Evolutionary conservation across 2,888 invertebrate species (phyloP).

Genomic region (Exephanes ischioxanthus): DNA sequence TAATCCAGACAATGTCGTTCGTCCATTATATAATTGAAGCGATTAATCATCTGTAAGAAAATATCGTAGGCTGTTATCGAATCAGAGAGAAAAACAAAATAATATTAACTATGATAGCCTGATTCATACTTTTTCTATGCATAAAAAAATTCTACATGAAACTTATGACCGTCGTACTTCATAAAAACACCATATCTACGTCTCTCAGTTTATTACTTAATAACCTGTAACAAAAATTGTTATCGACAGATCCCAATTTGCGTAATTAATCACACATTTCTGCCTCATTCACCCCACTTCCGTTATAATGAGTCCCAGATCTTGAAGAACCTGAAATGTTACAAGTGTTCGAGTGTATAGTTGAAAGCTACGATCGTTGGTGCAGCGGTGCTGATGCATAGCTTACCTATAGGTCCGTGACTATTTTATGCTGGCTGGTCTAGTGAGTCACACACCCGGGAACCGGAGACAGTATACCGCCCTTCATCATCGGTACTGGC

Average conservation of each 20-base stretch:
- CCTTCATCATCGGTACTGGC: constrained; percentile 77
- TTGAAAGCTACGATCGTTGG: not conserved
- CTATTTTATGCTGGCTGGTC: constrained; percentile 79
- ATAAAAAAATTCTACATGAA: too few relatives aligned
- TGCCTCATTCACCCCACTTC: too few relatives aligned
- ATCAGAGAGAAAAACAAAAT: not conserved
- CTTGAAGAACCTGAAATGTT: not conserved
- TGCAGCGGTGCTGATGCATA: constrained; percentile 67
- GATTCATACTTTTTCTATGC: too few relatives aligned
- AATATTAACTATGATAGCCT: not conserved
- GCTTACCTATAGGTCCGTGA: constrained; percentile 75
- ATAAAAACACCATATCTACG: too few relatives aligned
- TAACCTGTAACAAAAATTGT: too few relatives aligned
- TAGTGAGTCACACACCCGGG: constrained; percentile 79
- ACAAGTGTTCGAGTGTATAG: not conserved
- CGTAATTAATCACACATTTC: too few relatives aligned
- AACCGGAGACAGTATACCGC: constrained; percentile 78
- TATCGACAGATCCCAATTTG: too few relatives aligned
- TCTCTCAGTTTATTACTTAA: too few relatives aligned
- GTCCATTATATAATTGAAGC: not conserved
- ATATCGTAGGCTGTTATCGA: not conserved
- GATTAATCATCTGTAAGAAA: not conserved
- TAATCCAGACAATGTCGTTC: not conserved
- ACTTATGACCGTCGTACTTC: too few relatives aligned
- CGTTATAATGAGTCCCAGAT: too few relatives aligned